Evolutionary conservation across 1,140 invertebrate genomes (phyloP), one percentile per base, ranked within the genome.

Genomic region (Micrasema minimum): DNA sequence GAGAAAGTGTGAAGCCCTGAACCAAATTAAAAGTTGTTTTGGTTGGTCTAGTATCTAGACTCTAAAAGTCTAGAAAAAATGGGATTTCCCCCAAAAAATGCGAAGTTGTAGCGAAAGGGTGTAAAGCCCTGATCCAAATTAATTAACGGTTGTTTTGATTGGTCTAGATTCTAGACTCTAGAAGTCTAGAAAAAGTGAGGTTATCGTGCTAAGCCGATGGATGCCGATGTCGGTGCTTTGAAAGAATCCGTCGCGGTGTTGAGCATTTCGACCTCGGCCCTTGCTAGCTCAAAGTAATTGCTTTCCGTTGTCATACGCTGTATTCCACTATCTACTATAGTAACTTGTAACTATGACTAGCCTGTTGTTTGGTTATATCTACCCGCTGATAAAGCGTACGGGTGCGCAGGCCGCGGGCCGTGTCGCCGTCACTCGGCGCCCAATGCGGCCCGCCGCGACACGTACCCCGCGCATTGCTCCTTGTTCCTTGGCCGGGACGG

Each of bases 221-320:
- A n/a, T n/a, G n/a, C n/a, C n/a, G n/a, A 55, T 55, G 2, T 16
- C 51, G 51, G n/a, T 35, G 22, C 26, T 2, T n/a, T 26, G 14
- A 37, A 46, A 41, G 38, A 1, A 46, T 64, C 26, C 59, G 59
- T 64, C 43, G 16, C 59, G 59, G 18, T 64, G 59, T 22, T 64
- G 59, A 64, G 22, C 57, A 61, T 37, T 46, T n/a, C 59, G 59
- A 64, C 59, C 59, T 64, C 59, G 59, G 59, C 59, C 59, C 59
- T 64, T 26, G 59, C 22, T 46, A 14, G 12, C 41, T 23, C 37
- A 41, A 41, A 38, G 23, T 64, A 64, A 64, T 64, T 64, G 59
- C 59, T 26, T n/a, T 5, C 18, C 41, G 22, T 55, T 12, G 31
- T 41, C 14, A n/a, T 26, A 10, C 11, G 37, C 10, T 18, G 46